A percentile compares a stretch with the other conserved stretches of the same genome.
Conservation (phyloP, 2,113 vertebrate genomes). For the Struthidea cinerea region DNA sequence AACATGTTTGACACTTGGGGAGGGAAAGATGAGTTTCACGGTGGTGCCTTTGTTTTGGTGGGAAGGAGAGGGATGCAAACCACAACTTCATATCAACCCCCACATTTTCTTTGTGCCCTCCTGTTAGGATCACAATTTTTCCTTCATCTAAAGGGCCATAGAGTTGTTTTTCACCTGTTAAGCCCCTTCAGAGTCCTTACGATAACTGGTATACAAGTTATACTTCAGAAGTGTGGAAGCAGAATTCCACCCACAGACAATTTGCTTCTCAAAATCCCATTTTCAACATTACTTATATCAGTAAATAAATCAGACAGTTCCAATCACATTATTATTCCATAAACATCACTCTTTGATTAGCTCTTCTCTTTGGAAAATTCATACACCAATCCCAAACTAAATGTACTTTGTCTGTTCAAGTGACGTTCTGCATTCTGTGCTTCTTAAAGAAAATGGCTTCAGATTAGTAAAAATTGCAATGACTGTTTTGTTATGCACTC, state of each 20-base stretch:
- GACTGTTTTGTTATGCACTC: not conserved
- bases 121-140: not conserved
- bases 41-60: not conserved
- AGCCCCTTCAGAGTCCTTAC: not conserved
- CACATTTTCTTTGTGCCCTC: not conserved
- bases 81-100: not conserved
- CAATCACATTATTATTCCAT: constrained; percentile 1
- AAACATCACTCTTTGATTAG: constrained; percentile 38
- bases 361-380: constrained; percentile 35
- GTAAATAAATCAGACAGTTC: constrained; percentile 14
- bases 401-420: not conserved
- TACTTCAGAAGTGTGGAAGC: not conserved
- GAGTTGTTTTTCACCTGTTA: not conserved
- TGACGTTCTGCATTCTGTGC: not conserved
- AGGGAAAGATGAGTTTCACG: not conserved
- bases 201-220: not conserved
- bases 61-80: not conserved
- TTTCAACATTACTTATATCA: not conserved
- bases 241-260: not conserved
- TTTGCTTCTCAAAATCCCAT: not conserved
- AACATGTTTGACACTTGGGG: not conserved
- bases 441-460: constrained; percentile 14
- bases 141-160: not conserved
- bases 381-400: not conserved
- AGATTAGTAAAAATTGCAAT: constrained; percentile 22